These are phyloP conservation scores for Saxidomus purpurata DNA, from an alignment of 1,140 invertebrate species.

Conservation along the genomic window DNA sequence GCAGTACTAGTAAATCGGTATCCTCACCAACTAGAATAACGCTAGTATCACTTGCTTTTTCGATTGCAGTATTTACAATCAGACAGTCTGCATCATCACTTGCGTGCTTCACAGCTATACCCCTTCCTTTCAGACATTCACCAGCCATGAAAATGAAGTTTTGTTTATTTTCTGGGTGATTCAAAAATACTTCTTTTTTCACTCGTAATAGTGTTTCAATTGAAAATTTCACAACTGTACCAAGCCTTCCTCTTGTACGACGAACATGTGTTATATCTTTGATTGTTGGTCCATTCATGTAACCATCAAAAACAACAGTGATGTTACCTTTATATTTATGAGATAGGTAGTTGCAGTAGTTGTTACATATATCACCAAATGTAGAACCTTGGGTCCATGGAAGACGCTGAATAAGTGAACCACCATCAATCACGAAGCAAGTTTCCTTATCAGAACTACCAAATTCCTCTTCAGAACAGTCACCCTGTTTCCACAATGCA, in stretches of 20 bases:
- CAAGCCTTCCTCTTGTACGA: not conserved
- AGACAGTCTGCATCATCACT: slow-evolving; percentile 21
- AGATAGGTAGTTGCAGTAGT: not conserved
- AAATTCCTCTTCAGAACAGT: not conserved
- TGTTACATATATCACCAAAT: slow-evolving; percentile 44
- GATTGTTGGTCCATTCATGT: not conserved
- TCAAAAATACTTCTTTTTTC: slow-evolving; percentile 63
- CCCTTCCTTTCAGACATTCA: not conserved
- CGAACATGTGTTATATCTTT: slow-evolving; percentile 46
- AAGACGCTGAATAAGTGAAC: slow-evolving; percentile 65
- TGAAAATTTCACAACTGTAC: not conserved
- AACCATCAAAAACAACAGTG: slow-evolving; percentile 61
- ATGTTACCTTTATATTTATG: not conserved
- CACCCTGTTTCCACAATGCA: slow-evolving; percentile 43
- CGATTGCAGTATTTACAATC: slow-evolving; percentile 31
- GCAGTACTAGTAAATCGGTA: slow-evolving; percentile 33
- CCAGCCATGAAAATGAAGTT: slow-evolving; percentile 29
- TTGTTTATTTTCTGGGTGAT: slow-evolving; percentile 42
- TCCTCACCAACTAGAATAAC: slow-evolving; percentile 38
- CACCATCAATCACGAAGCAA: slow-evolving; percentile 69
- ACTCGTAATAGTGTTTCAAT: not conserved
- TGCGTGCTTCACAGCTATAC: not conserved
- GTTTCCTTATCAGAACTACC: not conserved
- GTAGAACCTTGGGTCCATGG: slow-evolving; percentile 58
- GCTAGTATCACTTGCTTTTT: not conserved